Conservation (phyloP, 2,797 vertebrate genomes). For the Leptoclinus maculatus region DNA sequence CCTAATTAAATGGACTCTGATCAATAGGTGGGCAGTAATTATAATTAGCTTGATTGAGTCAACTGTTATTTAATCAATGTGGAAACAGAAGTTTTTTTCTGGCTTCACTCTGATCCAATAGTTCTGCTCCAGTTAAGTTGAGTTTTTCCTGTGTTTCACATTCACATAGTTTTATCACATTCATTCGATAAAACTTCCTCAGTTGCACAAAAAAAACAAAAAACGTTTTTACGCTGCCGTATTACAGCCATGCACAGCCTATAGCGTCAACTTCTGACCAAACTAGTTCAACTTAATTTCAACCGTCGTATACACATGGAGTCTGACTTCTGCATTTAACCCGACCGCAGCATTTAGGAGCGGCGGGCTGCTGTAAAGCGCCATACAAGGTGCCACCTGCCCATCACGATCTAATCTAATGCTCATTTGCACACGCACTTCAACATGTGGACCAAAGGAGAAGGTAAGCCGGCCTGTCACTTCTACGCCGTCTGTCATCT, state of each 20-base stretch:
- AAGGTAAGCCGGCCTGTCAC: not conserved
- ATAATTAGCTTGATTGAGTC: slow-evolving; percentile 65
- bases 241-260: too few relatives aligned
- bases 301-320: not conserved
- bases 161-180: not conserved
- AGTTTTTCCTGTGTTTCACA: slow-evolving; percentile 1
- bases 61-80: slow-evolving; percentile 42
- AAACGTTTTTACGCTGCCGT: not conserved
- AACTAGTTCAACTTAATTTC: not conserved
- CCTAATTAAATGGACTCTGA: slow-evolving; percentile 82
- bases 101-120: not conserved
- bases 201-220: not conserved
- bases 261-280: not conserved
- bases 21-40: slow-evolving; percentile 73
- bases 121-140: not conserved
- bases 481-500: not conserved
- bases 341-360: too few relatives aligned
- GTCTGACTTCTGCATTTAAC: too few relatives aligned
- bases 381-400: too few relatives aligned
- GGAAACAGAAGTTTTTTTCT: slow-evolving; percentile 17
- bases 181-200: not conserved
- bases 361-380: too few relatives aligned
- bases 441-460: not conserved
- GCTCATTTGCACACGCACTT: too few relatives aligned
- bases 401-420: too few relatives aligned